A percentile compares a stretch with the other conserved stretches of the same genome.
Conservation (phyloP, 1,140 invertebrate species). For the Aporrectodea caliginosa region DNA sequence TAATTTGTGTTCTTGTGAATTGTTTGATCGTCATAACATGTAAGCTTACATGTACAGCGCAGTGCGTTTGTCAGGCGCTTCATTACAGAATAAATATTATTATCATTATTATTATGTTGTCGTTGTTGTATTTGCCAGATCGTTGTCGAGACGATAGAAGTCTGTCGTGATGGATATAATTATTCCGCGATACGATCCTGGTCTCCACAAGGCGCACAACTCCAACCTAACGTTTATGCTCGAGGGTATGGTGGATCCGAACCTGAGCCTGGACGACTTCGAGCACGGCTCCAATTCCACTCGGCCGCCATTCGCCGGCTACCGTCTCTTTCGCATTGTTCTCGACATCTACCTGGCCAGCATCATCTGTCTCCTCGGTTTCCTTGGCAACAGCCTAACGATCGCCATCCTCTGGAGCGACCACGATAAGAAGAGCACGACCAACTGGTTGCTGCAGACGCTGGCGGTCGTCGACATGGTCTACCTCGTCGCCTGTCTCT, state of each 20-base stretch:
- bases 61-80: no score
- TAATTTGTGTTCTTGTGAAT: no score
- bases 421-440: slow-evolving; percentile 29
- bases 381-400: slow-evolving; percentile 31
- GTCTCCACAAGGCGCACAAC: background rate
- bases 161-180: no score
- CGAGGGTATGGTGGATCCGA: background rate
- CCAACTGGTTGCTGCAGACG: slow-evolving; percentile 34
- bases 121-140: no score
- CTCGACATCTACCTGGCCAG: slow-evolving; percentile 27
- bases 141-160: no score
- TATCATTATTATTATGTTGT: no score
- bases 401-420: slow-evolving; percentile 28
- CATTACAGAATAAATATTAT: no score
- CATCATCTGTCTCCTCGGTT: slow-evolving; percentile 24
- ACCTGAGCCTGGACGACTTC: background rate
- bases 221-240: background rate
- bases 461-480: slow-evolving; percentile 28
- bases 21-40: no score
- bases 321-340: slow-evolving; percentile 11
- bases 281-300: background rate
- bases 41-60: no score
- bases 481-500: slow-evolving; percentile 29
- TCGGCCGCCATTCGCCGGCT: background rate
- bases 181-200: background rate